Conservation (phyloP, 2,797 vertebrate species). For the Urophycis tenuis region DNA sequence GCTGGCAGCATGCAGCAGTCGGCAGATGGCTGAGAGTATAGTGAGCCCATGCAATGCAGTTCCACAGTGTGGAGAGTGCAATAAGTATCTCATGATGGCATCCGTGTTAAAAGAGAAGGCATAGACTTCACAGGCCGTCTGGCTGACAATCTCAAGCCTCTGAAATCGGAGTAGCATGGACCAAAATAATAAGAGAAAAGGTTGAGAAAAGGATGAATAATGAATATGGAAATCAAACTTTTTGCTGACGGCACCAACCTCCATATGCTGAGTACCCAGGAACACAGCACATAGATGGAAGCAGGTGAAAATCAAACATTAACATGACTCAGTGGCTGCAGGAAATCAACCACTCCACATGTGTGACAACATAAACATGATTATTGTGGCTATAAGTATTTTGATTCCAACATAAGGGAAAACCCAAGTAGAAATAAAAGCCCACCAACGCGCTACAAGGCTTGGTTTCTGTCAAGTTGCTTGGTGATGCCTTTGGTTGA, state of each 20-base stretch:
- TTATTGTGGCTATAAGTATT: background rate
- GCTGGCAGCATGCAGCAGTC: slow-evolving; percentile 40
- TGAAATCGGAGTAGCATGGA: background rate
- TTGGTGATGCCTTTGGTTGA: too few relatives aligned
- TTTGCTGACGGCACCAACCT: slow-evolving; percentile 51
- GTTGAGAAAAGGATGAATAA: background rate
- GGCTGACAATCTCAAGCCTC: background rate
- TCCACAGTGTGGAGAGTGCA: slow-evolving; percentile 9
- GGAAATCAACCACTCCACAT: background rate
- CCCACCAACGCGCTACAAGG: too few relatives aligned
- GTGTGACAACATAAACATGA: slow-evolving; percentile 5
- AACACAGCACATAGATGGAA: slow-evolving; percentile 33
- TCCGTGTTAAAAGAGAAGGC: background rate
- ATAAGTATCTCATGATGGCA: slow-evolving; percentile 25
- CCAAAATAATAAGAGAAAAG: background rate
- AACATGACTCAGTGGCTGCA: slow-evolving; percentile 10
- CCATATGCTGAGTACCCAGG: slow-evolving; percentile 57
- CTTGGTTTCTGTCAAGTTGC: too few relatives aligned
- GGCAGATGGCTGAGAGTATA: background rate
- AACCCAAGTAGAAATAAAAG: background rate
- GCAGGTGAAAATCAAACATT: slow-evolving; percentile 25
- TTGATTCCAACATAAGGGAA: background rate
- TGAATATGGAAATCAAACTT: background rate
- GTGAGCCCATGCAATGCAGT: slow-evolving; percentile 15
- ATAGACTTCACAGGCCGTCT: background rate